phyloP scores from a whole-genome alignment of 2,113 vertebrate species.

The Phrynosoma blainvillii region DNA sequence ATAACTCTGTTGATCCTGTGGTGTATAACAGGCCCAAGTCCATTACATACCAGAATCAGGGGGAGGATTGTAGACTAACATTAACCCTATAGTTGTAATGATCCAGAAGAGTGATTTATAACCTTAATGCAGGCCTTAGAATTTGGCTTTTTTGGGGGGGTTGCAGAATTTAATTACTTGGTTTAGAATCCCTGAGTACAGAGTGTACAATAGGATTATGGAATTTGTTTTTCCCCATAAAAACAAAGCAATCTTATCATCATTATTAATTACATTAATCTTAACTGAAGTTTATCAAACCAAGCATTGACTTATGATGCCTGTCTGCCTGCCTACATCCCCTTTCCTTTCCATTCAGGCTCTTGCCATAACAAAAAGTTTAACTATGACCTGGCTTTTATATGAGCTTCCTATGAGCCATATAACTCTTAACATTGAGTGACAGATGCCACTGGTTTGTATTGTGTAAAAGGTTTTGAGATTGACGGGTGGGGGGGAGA shows the following conservation, averaged over 20 bases:
- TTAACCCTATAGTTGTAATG: not conserved
- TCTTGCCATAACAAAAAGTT: not conserved
- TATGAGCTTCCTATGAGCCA: not conserved
- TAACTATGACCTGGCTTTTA: not conserved
- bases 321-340: not conserved
- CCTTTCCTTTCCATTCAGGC: not conserved
- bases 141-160: not conserved
- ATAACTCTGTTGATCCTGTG: conserved; percentile 24
- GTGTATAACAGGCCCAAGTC: not conserved
- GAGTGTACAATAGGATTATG: not conserved
- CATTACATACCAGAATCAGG: not conserved
- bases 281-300: not conserved
- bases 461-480: not conserved
- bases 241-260: not conserved
- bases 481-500: not conserved
- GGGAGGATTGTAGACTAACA: not conserved
- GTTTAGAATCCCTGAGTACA: not conserved
- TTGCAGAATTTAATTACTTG: not conserved
- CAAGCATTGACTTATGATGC: not conserved
- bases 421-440: not conserved
- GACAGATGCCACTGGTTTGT: not conserved
- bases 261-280: not conserved
- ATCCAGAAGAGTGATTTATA: not conserved
- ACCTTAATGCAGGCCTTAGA: not conserved
- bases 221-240: not conserved